These are phyloP conservation scores for Leucopsar rothschildi DNA, from an alignment of 2,113 vertebrate genomes.

Conservation along the genomic window DNA sequence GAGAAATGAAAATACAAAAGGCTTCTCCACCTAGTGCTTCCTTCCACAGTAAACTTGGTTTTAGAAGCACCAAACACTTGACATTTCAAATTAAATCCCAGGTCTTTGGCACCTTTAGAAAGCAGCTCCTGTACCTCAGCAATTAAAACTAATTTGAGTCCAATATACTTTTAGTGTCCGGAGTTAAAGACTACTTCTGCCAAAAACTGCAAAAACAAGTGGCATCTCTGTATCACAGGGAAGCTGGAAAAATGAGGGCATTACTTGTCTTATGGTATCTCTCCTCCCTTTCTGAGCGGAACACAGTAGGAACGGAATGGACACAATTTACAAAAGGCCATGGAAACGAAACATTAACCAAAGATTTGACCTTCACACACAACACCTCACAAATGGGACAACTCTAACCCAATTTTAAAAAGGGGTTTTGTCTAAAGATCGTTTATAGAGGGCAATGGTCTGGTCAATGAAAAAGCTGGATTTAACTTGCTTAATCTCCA, in stretches of 20 bases:
- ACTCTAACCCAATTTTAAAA: neutral
- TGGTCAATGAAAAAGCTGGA: neutral
- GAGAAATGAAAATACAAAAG: neutral
- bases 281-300: neutral
- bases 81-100: neutral
- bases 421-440: neutral
- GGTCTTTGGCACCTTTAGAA: neutral
- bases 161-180: neutral
- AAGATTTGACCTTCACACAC: neutral
- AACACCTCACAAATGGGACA: neutral
- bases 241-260: neutral
- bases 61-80: neutral
- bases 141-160: accelerated
- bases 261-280: neutral
- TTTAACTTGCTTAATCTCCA: neutral
- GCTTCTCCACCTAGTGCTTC: neutral
- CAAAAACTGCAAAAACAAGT: neutral
- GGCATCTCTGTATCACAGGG: neutral
- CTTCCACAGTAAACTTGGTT: neutral
- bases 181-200: neutral
- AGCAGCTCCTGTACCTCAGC: neutral
- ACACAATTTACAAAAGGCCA: neutral
- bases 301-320: neutral
- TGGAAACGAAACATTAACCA: neutral
- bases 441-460: neutral